Percentiles rank a stretch among this genome's conserved stretches.
phyloP scores from a whole-genome alignment of 2,797 vertebrate species.

The Betta splendens region DNA sequence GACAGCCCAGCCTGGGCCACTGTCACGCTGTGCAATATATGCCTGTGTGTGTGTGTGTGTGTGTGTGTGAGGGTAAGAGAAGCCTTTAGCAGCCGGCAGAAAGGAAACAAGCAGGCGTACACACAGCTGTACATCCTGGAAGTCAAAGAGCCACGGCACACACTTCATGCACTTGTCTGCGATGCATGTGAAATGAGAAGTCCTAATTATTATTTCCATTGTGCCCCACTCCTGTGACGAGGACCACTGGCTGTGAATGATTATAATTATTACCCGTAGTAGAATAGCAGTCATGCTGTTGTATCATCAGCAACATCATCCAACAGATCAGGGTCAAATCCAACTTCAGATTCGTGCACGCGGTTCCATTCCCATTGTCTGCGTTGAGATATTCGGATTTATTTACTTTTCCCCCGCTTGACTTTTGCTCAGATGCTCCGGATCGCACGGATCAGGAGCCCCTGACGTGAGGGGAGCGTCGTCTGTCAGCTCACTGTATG shows the following conservation, averaged over 20 bases:
- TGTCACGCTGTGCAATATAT: constrained; percentile 47
- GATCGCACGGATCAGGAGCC: constrained; percentile 55
- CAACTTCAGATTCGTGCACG: constrained; percentile 73
- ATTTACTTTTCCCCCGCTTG: constrained; percentile 70
- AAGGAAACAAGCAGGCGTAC: constrained; percentile 42
- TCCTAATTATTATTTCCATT: constrained; percentile 82
- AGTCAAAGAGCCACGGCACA: constrained; percentile 54
- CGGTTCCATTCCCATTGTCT: constrained; percentile 54
- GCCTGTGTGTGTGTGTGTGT: constrained; percentile 13
- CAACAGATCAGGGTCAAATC: constrained; percentile 75
- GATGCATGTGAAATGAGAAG: constrained; percentile 73
- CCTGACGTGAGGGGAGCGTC: constrained; percentile 45
- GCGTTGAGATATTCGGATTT: constrained; percentile 61
- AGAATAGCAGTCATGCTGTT: constrained; percentile 76
- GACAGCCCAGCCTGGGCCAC: constrained; percentile 61
- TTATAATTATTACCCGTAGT: constrained; percentile 78
- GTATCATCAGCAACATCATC: constrained; percentile 74
- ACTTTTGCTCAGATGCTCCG: constrained; percentile 60
- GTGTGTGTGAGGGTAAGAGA: constrained; percentile 8
- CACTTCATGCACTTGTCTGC: constrained; percentile 63
- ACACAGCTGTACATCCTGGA: constrained; percentile 71
- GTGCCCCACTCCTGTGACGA: constrained; percentile 76
- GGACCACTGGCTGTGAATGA: constrained; percentile 79
- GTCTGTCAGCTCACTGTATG: constrained; percentile 50
- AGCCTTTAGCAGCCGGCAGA: constrained; percentile 40